Conservation (phyloP, 1,140 invertebrate genomes). For the Phocides pigmalion region DNA sequence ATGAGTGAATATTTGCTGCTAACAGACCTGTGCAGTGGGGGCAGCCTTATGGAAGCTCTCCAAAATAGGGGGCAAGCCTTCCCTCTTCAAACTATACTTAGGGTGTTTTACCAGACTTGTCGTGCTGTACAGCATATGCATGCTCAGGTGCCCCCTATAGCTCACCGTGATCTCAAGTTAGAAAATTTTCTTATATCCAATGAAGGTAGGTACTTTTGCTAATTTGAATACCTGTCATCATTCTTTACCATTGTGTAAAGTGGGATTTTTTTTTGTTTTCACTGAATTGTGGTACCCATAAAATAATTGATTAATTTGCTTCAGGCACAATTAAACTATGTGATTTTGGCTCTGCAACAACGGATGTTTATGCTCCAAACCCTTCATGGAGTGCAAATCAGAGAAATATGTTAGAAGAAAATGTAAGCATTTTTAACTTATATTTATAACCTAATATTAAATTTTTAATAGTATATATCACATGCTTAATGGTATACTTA, state of each 20-base stretch:
- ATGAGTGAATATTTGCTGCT: conserved; percentile 89
- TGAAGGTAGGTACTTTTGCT: conserved; percentile 75
- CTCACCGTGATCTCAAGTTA: conserved; percentile 96
- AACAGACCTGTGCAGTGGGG: conserved; percentile 89
- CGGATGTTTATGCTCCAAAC: conserved; percentile 92
- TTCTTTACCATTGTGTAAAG: too few species aligned
- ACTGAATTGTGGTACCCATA: not conserved
- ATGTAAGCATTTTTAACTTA: conserved; percentile 85
- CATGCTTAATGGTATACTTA: too few species aligned
- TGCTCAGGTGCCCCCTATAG: conserved; percentile 92
- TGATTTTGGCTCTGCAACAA: conserved; percentile 99
- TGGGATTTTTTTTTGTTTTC: too few species aligned
- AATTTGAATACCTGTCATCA: too few species aligned
- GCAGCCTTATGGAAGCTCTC: conserved; percentile 92
- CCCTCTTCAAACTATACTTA: conserved; percentile 91
- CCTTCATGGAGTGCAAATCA: conserved; percentile 96
- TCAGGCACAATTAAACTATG: conserved; percentile 96
- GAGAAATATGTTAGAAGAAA: conserved; percentile 96
- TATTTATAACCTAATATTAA: too few species aligned
- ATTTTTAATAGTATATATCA: too few species aligned
- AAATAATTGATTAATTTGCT: conserved; percentile 29
- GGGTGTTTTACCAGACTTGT: conserved; percentile 96
- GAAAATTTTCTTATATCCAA: conserved; percentile 86
- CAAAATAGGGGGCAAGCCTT: conserved; percentile 85
- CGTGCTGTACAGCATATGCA: conserved; percentile 97